A percentile compares a stretch with the other conserved stretches of the same genome.
Conservation (phyloP, 2,888 invertebrate species). For the Harpalus rubripes region DNA sequence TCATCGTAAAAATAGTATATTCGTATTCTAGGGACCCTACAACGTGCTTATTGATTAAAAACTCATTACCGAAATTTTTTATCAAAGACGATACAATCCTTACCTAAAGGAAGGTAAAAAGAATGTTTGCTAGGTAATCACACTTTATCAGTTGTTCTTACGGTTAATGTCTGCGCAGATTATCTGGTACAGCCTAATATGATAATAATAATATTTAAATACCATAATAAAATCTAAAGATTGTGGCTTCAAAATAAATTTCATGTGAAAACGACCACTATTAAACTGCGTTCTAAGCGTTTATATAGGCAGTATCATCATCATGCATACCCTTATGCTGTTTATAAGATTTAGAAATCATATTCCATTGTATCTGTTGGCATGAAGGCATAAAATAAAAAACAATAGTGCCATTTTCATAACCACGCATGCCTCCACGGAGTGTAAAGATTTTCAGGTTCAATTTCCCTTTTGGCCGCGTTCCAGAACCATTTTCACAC, state of each 20-base stretch:
- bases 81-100: too few relatives aligned
- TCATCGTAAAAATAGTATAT: too few relatives aligned
- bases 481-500: constrained; percentile 39
- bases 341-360: neutral
- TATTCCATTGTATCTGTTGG: neutral
- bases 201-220: too few relatives aligned
- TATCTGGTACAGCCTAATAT: too few relatives aligned
- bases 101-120: too few relatives aligned
- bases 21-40: too few relatives aligned
- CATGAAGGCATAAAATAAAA: constrained; percentile 1
- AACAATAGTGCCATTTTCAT: constrained; percentile 19
- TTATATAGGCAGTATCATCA: neutral
- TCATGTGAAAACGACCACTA: neutral
- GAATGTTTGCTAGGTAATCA: too few relatives aligned
- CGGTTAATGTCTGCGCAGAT: too few relatives aligned
- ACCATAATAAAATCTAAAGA: too few relatives aligned
- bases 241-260: neutral
- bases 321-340: neutral
- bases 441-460: constrained; percentile 36
- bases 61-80: too few relatives aligned
- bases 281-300: neutral
- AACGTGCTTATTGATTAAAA: too few relatives aligned
- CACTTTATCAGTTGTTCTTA: too few relatives aligned
- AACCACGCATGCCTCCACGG: constrained; percentile 26
- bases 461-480: constrained; percentile 41